phyloP scores from a whole-genome alignment of 2,888 invertebrate species.

The Germaria angustata region DNA sequence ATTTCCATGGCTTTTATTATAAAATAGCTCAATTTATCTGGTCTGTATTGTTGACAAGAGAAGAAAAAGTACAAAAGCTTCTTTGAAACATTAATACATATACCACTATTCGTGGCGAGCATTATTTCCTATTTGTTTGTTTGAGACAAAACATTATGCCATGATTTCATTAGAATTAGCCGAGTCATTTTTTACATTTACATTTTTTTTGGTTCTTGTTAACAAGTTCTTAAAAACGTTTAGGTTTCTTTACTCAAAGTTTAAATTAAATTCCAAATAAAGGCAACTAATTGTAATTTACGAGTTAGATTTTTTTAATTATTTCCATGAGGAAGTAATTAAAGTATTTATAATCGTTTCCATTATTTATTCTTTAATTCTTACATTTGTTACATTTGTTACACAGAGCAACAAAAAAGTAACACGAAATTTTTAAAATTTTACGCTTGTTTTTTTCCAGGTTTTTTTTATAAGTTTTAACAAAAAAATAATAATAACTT shows the following conservation, averaged over 20 bases:
- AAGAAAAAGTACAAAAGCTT: too few species aligned
- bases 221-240: background rate
- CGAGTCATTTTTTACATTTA: background rate
- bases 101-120: too few species aligned
- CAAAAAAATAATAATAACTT: background rate
- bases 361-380: conserved; percentile 12
- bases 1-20: too few species aligned
- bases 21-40: too few species aligned
- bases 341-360: background rate
- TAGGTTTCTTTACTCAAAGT: background rate
- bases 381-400: background rate
- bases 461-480: background rate
- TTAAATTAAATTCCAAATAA: background rate
- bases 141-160: too few species aligned
- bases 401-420: background rate
- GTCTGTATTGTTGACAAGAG: too few species aligned
- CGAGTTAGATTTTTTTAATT: background rate
- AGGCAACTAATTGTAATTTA: background rate
- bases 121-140: too few species aligned
- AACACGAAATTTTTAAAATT: too few species aligned
- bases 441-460: background rate
- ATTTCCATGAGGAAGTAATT: conserved; percentile 41
- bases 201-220: background rate
- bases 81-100: too few species aligned
- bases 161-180: background rate